Percentiles rank a stretch among this genome's conserved stretches.
These are phyloP conservation scores for Denticeps clupeoides DNA, from an alignment of 2,797 vertebrate species.

Conservation along the genomic window DNA sequence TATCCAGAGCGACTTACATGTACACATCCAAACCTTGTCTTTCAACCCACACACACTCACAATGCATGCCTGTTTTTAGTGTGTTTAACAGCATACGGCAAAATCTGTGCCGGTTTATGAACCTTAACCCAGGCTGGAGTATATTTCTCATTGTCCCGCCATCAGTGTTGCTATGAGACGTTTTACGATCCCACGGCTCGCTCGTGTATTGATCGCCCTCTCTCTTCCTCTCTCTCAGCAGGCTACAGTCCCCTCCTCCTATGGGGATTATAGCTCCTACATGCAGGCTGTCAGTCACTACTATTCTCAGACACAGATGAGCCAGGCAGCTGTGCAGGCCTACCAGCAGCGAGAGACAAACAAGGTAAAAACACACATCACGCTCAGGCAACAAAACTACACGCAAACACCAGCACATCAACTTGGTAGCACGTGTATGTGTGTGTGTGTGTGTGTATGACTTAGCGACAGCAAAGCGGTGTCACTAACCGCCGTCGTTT, in stretches of 20 bases:
- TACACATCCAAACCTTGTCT: no score
- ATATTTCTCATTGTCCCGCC: not conserved
- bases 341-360: slow-evolving; percentile 44
- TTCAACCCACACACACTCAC: no score
- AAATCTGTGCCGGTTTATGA: no score
- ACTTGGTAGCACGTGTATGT: not conserved
- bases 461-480: no score
- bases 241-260: slow-evolving; percentile 48
- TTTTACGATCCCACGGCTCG: not conserved
- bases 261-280: slow-evolving; percentile 61
- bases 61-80: no score
- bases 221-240: slow-evolving; percentile 19
- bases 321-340: slow-evolving; percentile 46
- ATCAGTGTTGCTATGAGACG: not conserved
- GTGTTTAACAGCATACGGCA: no score
- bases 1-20: no score
- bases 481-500: not conserved
- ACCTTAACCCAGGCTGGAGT: no score
- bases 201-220: not conserved
- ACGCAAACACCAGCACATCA: no score
- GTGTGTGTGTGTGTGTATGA: not conserved
- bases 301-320: slow-evolving; percentile 59
- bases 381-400: not conserved
- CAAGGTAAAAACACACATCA: slow-evolving; percentile 47
- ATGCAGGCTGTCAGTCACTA: slow-evolving; percentile 68